Conservation (phyloP, 2,888 invertebrate species). For the Dryococelus australis region DNA sequence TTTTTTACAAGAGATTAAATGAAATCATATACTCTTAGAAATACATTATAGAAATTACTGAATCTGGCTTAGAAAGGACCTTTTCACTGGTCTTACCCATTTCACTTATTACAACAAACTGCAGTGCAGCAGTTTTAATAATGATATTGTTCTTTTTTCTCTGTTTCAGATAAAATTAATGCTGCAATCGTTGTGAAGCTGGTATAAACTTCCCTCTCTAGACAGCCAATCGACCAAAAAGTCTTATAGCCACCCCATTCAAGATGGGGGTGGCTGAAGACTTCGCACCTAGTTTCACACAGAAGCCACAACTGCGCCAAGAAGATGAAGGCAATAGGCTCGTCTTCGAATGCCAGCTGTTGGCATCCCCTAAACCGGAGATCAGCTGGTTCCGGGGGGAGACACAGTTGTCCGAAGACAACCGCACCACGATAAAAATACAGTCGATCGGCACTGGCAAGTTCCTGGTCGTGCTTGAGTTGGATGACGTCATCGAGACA, state of each 20-base stretch:
- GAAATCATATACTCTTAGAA: no score
- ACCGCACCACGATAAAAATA: conserved; percentile 86
- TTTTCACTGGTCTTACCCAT: no score
- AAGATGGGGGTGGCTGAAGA: conserved; percentile 88
- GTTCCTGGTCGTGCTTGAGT: conserved; percentile 89
- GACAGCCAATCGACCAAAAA: not conserved
- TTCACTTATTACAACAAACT: no score
- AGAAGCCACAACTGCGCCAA: conserved; percentile 95
- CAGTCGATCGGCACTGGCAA: conserved; percentile 86
- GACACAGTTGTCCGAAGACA: conserved; percentile 82
- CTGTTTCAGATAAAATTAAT: not conserved
- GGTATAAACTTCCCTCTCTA: not conserved
- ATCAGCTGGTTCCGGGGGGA: conserved; percentile 93
- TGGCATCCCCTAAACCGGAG: conserved; percentile 87
- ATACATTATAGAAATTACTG: no score
- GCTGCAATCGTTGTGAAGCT: not conserved
- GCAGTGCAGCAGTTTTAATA: no score
- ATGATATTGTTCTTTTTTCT: not conserved
- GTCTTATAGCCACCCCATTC: conserved; percentile 33
- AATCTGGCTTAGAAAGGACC: no score
- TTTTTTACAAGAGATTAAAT: no score
- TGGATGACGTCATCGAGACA: conserved; percentile 95
- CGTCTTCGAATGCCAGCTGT: conserved; percentile 91
- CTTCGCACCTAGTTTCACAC: conserved; percentile 97
- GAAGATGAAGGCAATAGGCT: conserved; percentile 96